Base-by-base conservation (phyloP, 2,113 vertebrate species). In the Procavia capensis region DNA sequence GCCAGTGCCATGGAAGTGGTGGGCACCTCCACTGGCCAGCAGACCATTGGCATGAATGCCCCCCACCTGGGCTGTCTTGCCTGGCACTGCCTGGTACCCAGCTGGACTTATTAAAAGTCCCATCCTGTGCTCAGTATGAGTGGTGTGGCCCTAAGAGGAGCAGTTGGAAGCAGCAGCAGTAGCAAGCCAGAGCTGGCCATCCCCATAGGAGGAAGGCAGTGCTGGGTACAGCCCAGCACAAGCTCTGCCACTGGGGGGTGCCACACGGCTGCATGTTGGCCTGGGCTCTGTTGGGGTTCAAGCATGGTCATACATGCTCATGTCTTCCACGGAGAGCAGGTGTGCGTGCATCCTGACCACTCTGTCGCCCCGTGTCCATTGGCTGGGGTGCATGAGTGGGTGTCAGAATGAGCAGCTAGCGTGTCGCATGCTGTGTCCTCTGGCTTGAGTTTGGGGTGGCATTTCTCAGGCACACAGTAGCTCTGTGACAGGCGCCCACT, bases 1-100 rank as follows among this genome's bases (percentile, higher is more conserved):
- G 63, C 6, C 0, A 0, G 5, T 39, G 19, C 6, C 29, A 2
- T 1, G 57, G 0, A 11, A 1, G 54, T 20, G 2, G 68, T 20
- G 3, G 4, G 47, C 5, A 1, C 79, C n/a, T 22, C 10, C 39
- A 0, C 19, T 8, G 2, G 6, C 41, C 13, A 16, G 50, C 50
- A 54, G 50, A 54, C 50, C 14, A 16, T 54, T 16, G 17, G 50
- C 50, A 13, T 13, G 50, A 54, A 16, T 17, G 14, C 50, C 50
- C 13, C 50, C 13, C 50, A 2, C 50, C 11, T 54, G 50, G 50
- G 50, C 50, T 16, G 3, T 54, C 50, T 54, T 54, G 50, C 50
- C 50, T 54, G 50, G 10, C 50, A 16, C 13, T 54, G 50, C 5
- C 57, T 7, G 4, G 57, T 7, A 24, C 22, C 19, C 20, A 16